Percentiles rank a stretch among this genome's conserved stretches.
Evolutionary conservation across 2,113 vertebrate species (phyloP).

Genomic region (Bagarius yarrelli): DNA sequence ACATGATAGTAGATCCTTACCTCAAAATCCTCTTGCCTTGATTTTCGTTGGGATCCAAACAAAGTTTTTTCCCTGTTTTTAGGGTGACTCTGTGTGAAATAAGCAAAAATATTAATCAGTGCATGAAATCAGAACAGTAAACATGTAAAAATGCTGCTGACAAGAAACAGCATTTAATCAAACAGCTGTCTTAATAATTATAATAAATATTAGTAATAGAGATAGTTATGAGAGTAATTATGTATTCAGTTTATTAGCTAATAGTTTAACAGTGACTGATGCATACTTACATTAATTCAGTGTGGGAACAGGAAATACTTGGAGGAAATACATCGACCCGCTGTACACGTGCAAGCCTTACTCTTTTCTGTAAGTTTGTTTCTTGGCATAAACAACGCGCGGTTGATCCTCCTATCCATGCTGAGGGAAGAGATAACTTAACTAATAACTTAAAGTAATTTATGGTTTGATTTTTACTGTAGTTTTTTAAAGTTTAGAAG

Average conservation of each 20-base stretch:
- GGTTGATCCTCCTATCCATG: neutral
- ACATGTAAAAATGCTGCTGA: neutral
- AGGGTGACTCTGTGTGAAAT: slow-evolving; percentile 21
- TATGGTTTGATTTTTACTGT: neutral
- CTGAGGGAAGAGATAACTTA: slow-evolving; percentile 1
- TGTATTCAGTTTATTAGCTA: too few species aligned
- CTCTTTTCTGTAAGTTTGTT: neutral
- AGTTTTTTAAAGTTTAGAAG: neutral
- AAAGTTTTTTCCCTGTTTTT: neutral
- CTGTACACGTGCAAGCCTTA: slow-evolving; percentile 1
- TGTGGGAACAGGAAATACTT: slow-evolving; percentile 36
- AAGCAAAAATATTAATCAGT: neutral
- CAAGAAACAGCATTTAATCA: neutral
- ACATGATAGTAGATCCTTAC: slow-evolving; percentile 20
- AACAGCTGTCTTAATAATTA: neutral
- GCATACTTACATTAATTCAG: slow-evolving; percentile 43
- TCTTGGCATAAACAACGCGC: slow-evolving; percentile 36
- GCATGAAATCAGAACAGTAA: neutral
- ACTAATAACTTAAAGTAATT: neutral
- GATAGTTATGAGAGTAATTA: too few species aligned
- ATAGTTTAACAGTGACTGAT: neutral
- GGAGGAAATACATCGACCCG: neutral
- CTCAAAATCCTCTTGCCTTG: slow-evolving; percentile 32
- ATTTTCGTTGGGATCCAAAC: slow-evolving; percentile 35
- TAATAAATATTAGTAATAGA: neutral